A percentile compares a stretch with the other conserved stretches of the same genome.
phyloP scores from a whole-genome alignment of 2,888 invertebrate genomes.

The Papilio demoleus region DNA sequence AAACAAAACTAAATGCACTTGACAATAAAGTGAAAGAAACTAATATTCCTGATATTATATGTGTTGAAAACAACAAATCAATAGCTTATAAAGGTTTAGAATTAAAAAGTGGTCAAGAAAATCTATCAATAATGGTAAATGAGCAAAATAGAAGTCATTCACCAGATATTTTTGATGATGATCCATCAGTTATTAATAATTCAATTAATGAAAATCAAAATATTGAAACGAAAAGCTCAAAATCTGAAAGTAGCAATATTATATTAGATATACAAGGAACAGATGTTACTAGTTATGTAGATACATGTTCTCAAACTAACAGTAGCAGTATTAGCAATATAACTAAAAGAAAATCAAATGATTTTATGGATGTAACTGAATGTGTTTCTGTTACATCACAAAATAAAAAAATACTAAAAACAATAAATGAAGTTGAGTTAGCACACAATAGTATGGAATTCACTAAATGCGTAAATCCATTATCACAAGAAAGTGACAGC shows the following conservation, averaged over 20 bases:
- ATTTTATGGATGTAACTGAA: slow-evolving; percentile 62
- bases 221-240: slow-evolving; percentile 1
- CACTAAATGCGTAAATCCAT: slow-evolving; percentile 61
- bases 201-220: background rate
- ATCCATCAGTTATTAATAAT: slow-evolving; percentile 48
- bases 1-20: slow-evolving; percentile 37
- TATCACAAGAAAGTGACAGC: slow-evolving; percentile 46
- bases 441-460: slow-evolving; percentile 68
- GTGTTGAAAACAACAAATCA: background rate
- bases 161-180: slow-evolving; percentile 79
- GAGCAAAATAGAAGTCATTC: slow-evolving; percentile 61
- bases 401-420: slow-evolving; percentile 46
- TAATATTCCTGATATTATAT: background rate
- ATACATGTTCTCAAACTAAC: background rate
- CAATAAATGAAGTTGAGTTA: slow-evolving; percentile 53
- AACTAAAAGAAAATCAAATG: slow-evolving; percentile 46
- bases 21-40: background rate
- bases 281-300: slow-evolving; percentile 38
- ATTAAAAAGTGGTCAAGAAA: background rate
- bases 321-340: background rate
- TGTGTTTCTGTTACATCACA: slow-evolving; percentile 51
- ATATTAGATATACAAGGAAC: slow-evolving; percentile 33
- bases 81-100: background rate
- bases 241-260: slow-evolving; percentile 43
- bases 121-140: slow-evolving; percentile 11